These are phyloP conservation scores for Opisthocomus hoazin DNA, from an alignment of 2,113 vertebrate genomes.

Conservation along the genomic window DNA sequence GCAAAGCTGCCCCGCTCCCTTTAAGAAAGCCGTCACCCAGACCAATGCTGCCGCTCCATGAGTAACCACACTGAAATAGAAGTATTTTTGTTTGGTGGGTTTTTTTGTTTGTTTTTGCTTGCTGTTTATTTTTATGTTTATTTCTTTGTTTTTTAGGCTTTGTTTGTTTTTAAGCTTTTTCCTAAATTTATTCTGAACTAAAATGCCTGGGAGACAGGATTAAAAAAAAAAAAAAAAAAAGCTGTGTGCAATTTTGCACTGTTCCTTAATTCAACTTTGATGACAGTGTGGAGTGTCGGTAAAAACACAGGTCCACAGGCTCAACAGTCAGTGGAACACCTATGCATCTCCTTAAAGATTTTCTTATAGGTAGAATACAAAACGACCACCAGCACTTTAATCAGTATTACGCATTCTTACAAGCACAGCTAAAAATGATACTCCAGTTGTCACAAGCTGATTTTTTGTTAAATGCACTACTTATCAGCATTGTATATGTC, in stretches of 20 bases:
- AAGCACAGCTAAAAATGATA: neutral
- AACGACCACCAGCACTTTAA: neutral
- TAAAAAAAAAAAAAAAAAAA: neutral
- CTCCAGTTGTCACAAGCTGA: rapidly evolving
- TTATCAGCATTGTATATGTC: neutral
- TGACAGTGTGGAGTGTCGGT: neutral
- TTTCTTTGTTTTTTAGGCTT: neutral
- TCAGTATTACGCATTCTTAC: neutral
- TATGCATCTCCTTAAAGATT: neutral
- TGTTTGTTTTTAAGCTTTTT: neutral
- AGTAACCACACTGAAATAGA: neutral
- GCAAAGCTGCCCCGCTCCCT: neutral
- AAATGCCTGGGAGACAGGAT: neutral
- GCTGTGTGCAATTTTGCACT: neutral
- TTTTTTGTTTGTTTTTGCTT: neutral
- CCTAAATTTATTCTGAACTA: neutral
- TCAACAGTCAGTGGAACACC: neutral
- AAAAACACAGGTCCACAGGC: neutral
- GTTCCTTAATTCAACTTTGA: neutral
- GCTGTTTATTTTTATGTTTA: too few species aligned
- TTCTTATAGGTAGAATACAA: neutral
- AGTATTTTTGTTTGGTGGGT: neutral
- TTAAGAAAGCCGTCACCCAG: neutral
- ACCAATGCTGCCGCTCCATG: neutral
- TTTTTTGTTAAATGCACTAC: neutral